Conservation (phyloP, 2,113 vertebrate genomes). For the Aphelocoma coerulescens region DNA sequence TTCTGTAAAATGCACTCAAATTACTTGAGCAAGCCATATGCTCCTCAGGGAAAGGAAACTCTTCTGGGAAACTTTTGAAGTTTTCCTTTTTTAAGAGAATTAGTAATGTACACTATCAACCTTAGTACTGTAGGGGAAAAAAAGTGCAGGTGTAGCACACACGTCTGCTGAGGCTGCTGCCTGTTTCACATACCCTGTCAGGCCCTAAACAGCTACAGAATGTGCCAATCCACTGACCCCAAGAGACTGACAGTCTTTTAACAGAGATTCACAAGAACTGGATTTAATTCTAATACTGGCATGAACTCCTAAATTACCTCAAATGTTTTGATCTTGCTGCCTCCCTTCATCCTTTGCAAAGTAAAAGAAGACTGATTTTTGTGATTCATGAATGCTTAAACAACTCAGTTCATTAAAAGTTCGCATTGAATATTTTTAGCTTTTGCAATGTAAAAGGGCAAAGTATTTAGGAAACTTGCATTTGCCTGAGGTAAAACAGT, state of each 20-base stretch:
- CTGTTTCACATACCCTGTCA: background rate
- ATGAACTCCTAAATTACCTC: background rate
- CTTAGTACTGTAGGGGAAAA: background rate
- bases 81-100: background rate
- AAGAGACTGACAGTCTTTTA: background rate
- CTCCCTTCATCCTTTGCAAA: background rate
- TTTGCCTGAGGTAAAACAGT: background rate
- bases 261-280: background rate
- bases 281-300: background rate
- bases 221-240: background rate
- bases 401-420: background rate
- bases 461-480: background rate
- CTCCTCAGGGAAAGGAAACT: background rate
- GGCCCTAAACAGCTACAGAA: background rate
- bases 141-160: background rate
- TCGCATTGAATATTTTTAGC: background rate
- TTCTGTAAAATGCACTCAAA: background rate
- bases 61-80: background rate
- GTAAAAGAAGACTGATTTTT: background rate
- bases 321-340: background rate
- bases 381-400: background rate
- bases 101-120: background rate
- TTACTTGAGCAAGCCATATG: background rate
- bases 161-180: background rate
- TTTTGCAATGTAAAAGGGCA: background rate